Conservation (phyloP, 2,113 vertebrate species). For the Bothrops jararaca region DNA sequence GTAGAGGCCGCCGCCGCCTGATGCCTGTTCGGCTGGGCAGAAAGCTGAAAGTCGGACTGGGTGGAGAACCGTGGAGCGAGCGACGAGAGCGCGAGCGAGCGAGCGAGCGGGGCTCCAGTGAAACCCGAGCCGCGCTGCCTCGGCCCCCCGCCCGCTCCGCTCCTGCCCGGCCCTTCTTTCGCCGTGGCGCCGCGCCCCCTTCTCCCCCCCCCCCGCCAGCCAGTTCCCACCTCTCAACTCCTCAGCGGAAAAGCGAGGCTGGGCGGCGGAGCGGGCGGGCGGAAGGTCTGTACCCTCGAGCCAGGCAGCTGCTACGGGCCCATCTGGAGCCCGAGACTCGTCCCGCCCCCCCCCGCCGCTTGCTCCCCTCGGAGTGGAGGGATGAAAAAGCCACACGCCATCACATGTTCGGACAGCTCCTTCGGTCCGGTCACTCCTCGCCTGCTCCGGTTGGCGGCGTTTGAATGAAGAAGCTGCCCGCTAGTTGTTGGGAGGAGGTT, state of each 20-base stretch:
- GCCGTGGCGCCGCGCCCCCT: not conserved
- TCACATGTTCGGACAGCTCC: not conserved
- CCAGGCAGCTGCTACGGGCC: not conserved
- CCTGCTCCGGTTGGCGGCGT: not conserved
- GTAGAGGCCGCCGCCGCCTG: not conserved
- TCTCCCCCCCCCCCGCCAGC: not conserved
- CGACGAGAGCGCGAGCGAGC: not conserved
- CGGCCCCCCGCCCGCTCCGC: not conserved
- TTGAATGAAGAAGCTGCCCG: not conserved
- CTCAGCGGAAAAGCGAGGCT: not conserved
- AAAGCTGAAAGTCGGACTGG: not conserved
- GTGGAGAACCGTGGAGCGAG: not conserved
- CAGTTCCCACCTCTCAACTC: not conserved
- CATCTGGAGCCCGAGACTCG: not conserved
- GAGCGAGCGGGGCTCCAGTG: not conserved
- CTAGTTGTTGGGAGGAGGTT: not conserved
- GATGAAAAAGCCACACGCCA: not conserved
- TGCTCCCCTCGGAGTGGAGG: too few species aligned
- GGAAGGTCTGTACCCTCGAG: not conserved
- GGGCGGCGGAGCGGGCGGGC: not conserved
- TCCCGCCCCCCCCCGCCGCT: too few species aligned
- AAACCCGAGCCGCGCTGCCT: slow-evolving; percentile 7
- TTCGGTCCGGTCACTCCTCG: not conserved
- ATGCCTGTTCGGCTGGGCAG: not conserved
- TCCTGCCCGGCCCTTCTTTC: not conserved